A percentile compares a stretch with the other conserved stretches of the same genome.
Conservation (phyloP, 2,113 vertebrate species). For the Cettia cetti region DNA sequence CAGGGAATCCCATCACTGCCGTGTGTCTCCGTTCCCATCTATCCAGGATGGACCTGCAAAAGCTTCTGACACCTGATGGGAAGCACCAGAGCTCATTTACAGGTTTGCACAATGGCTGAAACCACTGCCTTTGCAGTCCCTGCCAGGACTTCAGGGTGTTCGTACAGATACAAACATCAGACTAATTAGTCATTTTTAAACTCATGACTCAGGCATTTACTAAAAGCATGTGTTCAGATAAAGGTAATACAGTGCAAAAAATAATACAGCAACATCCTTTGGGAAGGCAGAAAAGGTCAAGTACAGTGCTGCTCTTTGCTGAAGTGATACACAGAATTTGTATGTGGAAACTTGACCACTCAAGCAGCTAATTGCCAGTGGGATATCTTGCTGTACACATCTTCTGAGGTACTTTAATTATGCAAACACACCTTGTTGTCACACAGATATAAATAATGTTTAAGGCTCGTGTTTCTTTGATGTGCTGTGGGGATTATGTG, state of each 20-base stretch:
- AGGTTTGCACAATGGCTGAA: background rate
- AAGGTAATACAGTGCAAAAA: background rate
- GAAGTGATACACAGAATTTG: background rate
- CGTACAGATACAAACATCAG: background rate
- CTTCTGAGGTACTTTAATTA: slow-evolving; percentile 55
- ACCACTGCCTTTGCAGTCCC: background rate
- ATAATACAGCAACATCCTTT: background rate
- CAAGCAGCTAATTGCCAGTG: slow-evolving; percentile 49
- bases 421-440: slow-evolving; percentile 42
- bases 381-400: slow-evolving; percentile 24
- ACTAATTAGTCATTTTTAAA: background rate
- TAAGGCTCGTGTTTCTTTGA: background rate
- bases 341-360: slow-evolving; percentile 14
- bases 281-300: slow-evolving; percentile 40
- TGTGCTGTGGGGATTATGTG: background rate
- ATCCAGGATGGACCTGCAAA: background rate
- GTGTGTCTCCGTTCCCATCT: background rate
- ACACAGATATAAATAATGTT: slow-evolving; percentile 14
- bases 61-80: background rate
- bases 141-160: background rate
- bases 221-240: background rate
- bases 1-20: background rate
- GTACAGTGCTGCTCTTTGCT: background rate
- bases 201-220: background rate
- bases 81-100: background rate